These are phyloP conservation scores for Bombus sylvicola DNA, from an alignment of 1,140 invertebrate species.

Conservation along the genomic window DNA sequence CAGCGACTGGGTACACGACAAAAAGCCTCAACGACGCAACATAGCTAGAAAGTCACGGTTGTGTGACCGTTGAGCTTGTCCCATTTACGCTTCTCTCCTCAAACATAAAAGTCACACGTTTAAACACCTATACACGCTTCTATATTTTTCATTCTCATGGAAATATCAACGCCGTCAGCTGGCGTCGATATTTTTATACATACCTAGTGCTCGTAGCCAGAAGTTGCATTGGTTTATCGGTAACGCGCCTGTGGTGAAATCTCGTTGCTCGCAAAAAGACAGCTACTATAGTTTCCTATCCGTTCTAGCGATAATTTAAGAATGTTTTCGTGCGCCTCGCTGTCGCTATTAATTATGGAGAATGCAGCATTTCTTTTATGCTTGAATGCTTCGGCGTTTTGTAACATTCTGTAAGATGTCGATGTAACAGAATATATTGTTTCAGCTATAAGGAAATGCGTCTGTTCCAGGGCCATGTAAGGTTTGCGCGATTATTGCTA, in stretches of 20 bases:
- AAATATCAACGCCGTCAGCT: neutral
- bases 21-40: neutral
- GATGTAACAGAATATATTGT: neutral
- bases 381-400: neutral
- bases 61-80: constrained; percentile 17
- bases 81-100: constrained; percentile 26
- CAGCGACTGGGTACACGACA: neutral
- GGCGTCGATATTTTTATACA: neutral
- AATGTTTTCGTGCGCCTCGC: neutral
- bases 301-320: neutral
- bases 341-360: neutral
- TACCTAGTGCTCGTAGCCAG: neutral
- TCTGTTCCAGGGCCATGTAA: neutral
- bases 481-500: neutral
- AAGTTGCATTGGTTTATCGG: neutral
- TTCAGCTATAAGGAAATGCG: neutral
- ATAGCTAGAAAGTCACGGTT: constrained; percentile 36
- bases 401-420: neutral
- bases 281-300: neutral
- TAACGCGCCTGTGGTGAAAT: constrained; percentile 19
- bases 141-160: constrained; percentile 1
- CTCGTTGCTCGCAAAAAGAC: neutral
- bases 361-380: neutral
- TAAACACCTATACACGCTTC: neutral
- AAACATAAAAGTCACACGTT: neutral